These are phyloP conservation scores for Donacobius atricapilla DNA, from an alignment of 2,113 vertebrate species.

Conservation along the genomic window DNA sequence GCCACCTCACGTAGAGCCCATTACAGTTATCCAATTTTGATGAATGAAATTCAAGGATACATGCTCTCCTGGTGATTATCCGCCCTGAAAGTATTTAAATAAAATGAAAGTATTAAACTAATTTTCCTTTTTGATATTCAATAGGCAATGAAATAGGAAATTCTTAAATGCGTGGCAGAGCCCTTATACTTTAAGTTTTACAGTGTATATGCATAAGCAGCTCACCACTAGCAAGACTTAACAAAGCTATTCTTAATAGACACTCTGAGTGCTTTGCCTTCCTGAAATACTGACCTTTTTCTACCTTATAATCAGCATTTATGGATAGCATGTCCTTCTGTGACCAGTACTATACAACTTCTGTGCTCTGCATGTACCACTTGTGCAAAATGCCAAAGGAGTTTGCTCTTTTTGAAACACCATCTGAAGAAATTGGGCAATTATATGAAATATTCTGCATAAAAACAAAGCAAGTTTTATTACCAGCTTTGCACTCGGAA, in stretches of 20 bases:
- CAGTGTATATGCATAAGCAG: neutral
- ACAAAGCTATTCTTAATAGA: neutral
- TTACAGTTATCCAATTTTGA: slow-evolving; percentile 54
- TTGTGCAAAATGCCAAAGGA: neutral
- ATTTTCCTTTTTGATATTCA: slow-evolving; percentile 10
- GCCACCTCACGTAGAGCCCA: slow-evolving; percentile 5
- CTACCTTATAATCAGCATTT: slow-evolving; percentile 8
- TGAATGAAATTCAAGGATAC: slow-evolving; percentile 30
- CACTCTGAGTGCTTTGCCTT: neutral
- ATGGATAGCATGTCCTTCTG: neutral
- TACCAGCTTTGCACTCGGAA: slow-evolving; percentile 35
- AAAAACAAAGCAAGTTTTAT: slow-evolving; percentile 55
- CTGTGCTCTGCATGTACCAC: neutral
- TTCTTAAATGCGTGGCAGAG: neutral
- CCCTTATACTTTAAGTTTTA: neutral
- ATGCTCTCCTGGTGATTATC: slow-evolving; percentile 24
- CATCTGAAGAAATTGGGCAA: slow-evolving; percentile 50
- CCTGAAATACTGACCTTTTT: neutral
- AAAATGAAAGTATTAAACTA: slow-evolving; percentile 45
- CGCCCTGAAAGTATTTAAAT: slow-evolving; percentile 36
- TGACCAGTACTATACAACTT: neutral
- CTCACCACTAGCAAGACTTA: neutral
- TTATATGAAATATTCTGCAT: slow-evolving; percentile 29
- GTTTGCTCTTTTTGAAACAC: slow-evolving; percentile 46
- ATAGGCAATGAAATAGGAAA: neutral